Evolutionary conservation across 1,140 invertebrate species (phyloP).

Genomic region (Ceratina australensis): DNA sequence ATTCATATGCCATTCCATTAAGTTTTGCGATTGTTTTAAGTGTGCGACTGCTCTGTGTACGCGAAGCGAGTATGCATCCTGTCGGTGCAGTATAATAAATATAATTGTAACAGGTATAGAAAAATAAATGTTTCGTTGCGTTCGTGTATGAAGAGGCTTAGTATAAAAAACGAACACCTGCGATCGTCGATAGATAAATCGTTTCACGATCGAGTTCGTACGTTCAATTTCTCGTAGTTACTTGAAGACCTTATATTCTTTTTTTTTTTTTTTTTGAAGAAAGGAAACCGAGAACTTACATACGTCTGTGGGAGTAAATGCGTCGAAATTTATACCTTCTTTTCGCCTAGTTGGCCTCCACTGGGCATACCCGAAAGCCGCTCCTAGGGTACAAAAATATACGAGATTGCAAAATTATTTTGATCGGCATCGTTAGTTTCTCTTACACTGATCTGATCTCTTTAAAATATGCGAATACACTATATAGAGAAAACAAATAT

Average conservation of each 20-base stretch:
- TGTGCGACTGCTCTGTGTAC: slow-evolving; percentile 26
- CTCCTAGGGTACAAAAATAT: slow-evolving; percentile 62
- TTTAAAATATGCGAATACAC: slow-evolving; percentile 35
- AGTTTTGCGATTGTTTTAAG: slow-evolving; percentile 28
- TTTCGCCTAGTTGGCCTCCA: slow-evolving; percentile 55
- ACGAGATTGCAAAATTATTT: slow-evolving; percentile 59
- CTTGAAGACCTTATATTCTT: too few relatives aligned
- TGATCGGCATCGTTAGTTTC: slow-evolving; percentile 5
- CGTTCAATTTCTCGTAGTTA: background rate
- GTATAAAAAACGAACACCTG: background rate
- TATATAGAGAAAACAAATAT: slow-evolving; percentile 28
- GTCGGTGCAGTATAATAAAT: background rate
- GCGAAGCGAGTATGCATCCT: slow-evolving; percentile 2
- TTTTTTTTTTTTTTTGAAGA: background rate
- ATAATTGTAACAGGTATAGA: background rate
- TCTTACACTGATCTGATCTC: slow-evolving; percentile 43
- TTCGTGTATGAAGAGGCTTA: background rate
- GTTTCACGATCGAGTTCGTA: too few relatives aligned
- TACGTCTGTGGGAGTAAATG: slow-evolving; percentile 44
- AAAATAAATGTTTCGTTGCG: slow-evolving; percentile 18
- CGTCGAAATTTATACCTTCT: slow-evolving; percentile 59
- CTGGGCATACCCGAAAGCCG: slow-evolving; percentile 39
- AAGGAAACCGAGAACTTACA: slow-evolving; percentile 25
- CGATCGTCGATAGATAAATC: background rate
- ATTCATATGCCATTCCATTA: slow-evolving; percentile 58